Evolutionary conservation across 2,113 vertebrate genomes (phyloP).

Genomic region (Microcebus tavaratra): DNA sequence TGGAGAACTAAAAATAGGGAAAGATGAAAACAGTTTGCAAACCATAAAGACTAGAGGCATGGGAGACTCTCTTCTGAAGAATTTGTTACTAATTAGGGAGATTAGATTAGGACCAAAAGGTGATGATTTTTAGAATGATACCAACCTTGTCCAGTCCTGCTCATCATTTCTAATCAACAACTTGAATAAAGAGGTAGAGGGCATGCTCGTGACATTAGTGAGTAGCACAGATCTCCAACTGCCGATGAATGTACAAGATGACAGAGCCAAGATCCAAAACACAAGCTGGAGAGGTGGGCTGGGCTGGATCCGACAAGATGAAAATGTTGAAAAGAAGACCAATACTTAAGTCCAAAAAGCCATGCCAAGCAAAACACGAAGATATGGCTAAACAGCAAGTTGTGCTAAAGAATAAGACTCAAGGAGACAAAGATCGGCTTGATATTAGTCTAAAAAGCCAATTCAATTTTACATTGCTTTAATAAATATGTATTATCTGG

Average conservation of each 20-base stretch:
- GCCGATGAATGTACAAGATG: not conserved
- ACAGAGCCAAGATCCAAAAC: not conserved
- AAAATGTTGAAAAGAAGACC: not conserved
- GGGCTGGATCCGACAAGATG: not conserved
- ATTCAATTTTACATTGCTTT: not conserved
- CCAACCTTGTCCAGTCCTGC: not conserved
- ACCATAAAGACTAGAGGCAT: not conserved
- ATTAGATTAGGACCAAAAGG: constrained; percentile 16
- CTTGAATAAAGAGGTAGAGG: constrained; percentile 12
- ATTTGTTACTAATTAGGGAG: constrained; percentile 35
- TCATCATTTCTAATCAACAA: constrained; percentile 7
- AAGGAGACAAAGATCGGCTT: constrained; percentile 11
- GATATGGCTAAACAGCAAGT: not conserved
- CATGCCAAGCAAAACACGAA: constrained; percentile 30
- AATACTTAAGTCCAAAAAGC: not conserved
- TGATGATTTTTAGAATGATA: constrained; percentile 17
- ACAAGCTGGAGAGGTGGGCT: not conserved
- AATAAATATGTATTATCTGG: not conserved
- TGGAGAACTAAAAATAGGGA: not conserved
- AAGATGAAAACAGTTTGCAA: not conserved
- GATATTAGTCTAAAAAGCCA: not conserved
- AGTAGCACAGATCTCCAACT: not conserved
- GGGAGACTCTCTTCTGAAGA: constrained; percentile 11
- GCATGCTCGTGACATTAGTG: not conserved
- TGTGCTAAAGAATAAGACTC: not conserved